Conservation (phyloP, 2,113 vertebrate genomes). For the Ibidorhyncha struthersii region DNA sequence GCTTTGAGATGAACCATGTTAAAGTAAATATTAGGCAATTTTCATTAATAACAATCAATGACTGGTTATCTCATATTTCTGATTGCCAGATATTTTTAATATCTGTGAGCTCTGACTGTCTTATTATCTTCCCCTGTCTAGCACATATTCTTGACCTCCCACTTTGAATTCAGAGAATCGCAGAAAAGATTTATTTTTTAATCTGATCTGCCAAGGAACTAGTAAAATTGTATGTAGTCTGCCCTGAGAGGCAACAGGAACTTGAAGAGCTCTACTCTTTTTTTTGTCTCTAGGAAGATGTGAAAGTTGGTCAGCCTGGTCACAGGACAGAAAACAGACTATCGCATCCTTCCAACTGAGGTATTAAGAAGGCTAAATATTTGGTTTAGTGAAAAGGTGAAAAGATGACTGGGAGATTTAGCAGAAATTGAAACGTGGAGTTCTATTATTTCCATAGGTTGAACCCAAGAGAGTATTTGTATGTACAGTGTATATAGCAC, state of each 20-base stretch:
- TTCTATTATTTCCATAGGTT: background rate
- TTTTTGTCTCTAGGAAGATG: background rate
- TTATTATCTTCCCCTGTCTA: background rate
- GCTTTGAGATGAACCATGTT: background rate
- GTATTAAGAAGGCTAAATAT: background rate
- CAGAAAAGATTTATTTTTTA: background rate
- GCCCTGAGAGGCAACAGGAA: background rate
- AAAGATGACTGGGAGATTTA: background rate
- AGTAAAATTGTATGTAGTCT: background rate
- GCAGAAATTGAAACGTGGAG: background rate
- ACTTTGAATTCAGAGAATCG: background rate
- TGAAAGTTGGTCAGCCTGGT: background rate
- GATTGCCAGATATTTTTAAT: background rate
- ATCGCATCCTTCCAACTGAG: rapidly evolving
- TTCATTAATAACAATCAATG: background rate
- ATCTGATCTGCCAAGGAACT: background rate
- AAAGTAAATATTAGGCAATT: background rate
- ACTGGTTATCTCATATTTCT: background rate
- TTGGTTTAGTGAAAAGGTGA: background rate
- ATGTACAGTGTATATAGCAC: background rate
- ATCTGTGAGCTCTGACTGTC: background rate
- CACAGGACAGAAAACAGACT: background rate
- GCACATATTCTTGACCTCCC: background rate
- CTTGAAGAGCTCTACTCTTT: background rate
- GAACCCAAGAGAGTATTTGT: background rate